Percentiles rank a stretch among this genome's conserved stretches.
phyloP scores from a whole-genome alignment of 2,888 invertebrate species.

The Willowsia nigromaculata region DNA sequence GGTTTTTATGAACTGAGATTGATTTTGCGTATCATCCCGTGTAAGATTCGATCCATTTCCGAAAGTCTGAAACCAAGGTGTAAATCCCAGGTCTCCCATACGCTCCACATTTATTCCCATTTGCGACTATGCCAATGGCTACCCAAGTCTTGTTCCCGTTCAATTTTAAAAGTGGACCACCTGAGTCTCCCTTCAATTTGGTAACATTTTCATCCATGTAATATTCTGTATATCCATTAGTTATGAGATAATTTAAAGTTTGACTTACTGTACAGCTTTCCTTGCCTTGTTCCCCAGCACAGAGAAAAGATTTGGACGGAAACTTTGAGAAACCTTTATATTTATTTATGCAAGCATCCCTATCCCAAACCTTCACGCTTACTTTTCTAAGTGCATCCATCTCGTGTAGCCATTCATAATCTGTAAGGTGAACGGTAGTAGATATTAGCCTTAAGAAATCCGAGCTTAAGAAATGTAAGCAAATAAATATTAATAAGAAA shows the following conservation, averaged over 20 bases:
- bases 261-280: conserved; percentile 65
- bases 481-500: neutral
- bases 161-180: conserved; percentile 49
- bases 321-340: conserved; percentile 56
- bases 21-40: neutral
- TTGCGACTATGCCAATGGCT: conserved; percentile 68
- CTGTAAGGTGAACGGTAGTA: conserved; percentile 14
- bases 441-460: neutral
- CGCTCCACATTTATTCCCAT: conserved; percentile 64
- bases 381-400: conserved; percentile 55
- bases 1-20: neutral
- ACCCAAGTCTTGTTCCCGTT: conserved; percentile 42
- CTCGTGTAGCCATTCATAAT: conserved; percentile 52
- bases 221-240: neutral
- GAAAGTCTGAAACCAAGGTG: conserved; percentile 64
- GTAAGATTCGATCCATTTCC: conserved; percentile 61
- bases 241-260: neutral
- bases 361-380: conserved; percentile 65
- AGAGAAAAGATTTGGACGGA: conserved; percentile 65
- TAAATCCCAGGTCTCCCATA: conserved; percentile 62
- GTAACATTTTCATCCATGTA: neutral
- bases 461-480: neutral
- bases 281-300: conserved; percentile 57
- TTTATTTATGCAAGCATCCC: conserved; percentile 35
- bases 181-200: conserved; percentile 57